Base-by-base conservation (phyloP, 1,140 invertebrate genomes). In the Metaphire vulgaris region DNA sequence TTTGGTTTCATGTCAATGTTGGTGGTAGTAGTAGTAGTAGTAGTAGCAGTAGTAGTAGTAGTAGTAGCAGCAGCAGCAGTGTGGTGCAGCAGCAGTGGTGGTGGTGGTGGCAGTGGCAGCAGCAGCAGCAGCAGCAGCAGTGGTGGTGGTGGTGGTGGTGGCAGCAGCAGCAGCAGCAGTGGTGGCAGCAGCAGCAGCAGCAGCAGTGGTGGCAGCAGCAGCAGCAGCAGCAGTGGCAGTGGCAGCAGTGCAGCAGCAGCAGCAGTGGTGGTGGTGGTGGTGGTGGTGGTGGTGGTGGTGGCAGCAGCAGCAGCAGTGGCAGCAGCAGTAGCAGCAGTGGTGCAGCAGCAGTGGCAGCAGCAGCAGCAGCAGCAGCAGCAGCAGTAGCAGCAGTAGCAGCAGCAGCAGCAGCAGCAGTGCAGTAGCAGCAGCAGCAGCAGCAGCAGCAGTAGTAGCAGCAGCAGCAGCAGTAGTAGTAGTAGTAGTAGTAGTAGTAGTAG, bases 401-500 rank as follows among this genome's bases (percentile, higher is more conserved):
- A n/a, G n/a, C n/a, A n/a, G n/a, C n/a, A n/a, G n/a, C n/a, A n/a
- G n/a, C n/a, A n/a, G n/a, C n/a, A n/a, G n/a, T n/a, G n/a, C n/a
- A n/a, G n/a, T n/a, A n/a, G n/a, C n/a, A n/a, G n/a, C 56, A 73
- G 72, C 56, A 73, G 72, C 56, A 73, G 72, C 56, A 73, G 28
- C 56, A 73, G 72, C 56, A 73, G 72, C 56, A 73, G 72, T 65
- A 73, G 72, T 73, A 73, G 72, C 56, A 73, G 72, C 56, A 73
- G 72, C 56, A 73, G 72, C 56, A 73, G 72, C 16, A 73, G 72
- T 73, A 73, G 72, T 73, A 73, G 72, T 73, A 73, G 72, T 73
- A 73, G 72, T 73, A 73, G 33, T 73, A 64, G 72, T 73, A 73
- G 72, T 73, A 73, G 72, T 73, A 73, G 72, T 73, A 73, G 72